phyloP scores from a whole-genome alignment of 2,797 vertebrate species.

The Aeoliscus strigatus region DNA sequence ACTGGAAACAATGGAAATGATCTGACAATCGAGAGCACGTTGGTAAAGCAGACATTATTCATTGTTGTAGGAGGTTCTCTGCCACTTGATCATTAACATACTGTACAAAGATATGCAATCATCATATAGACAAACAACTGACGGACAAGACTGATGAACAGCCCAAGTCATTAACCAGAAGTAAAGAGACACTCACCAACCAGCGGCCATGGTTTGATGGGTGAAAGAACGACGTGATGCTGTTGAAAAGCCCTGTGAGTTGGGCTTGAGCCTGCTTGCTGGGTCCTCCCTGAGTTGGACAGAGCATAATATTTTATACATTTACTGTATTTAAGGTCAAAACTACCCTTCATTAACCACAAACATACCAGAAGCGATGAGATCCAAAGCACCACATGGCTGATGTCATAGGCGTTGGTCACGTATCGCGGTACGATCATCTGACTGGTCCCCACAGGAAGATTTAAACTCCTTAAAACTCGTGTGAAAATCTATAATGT shows the following conservation, averaged over 20 bases:
- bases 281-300: constrained; percentile 84
- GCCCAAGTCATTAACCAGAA: not conserved
- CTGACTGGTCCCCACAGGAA: constrained; percentile 94
- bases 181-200: constrained; percentile 82
- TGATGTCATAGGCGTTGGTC: constrained; percentile 92
- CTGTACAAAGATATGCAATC: too few relatives aligned
- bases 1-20: not conserved
- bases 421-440: constrained; percentile 88
- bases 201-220: constrained; percentile 97
- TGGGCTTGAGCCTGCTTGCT: constrained; percentile 92
- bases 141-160: too few relatives aligned
- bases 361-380: constrained; percentile 90
- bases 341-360: not conserved
- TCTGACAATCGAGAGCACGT: too few relatives aligned
- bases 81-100: too few relatives aligned
- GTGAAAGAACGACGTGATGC: constrained; percentile 95
- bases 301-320: constrained; percentile 1
- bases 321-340: too few relatives aligned
- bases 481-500: constrained; percentile 90
- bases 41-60: too few relatives aligned
- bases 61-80: too few relatives aligned
- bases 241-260: constrained; percentile 91
- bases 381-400: constrained; percentile 93
- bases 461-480: constrained; percentile 92
- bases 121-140: too few relatives aligned